Conservation (phyloP, 2,113 vertebrate genomes). For the Lophochroa leadbeateri region DNA sequence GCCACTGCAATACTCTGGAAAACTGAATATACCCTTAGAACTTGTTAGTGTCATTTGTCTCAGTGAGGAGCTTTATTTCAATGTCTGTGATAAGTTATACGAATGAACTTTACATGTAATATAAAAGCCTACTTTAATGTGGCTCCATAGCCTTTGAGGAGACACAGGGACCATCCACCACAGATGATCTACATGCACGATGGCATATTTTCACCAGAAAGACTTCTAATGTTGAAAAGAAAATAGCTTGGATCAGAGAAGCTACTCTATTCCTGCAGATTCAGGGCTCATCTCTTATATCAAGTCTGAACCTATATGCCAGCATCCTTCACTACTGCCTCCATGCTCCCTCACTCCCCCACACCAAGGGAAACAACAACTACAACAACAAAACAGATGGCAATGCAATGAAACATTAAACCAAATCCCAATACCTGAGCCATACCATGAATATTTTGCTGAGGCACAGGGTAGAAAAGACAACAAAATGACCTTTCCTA, state of each 20-base stretch:
- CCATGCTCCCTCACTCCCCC: neutral
- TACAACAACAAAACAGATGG: constrained; percentile 30
- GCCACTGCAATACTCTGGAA: neutral
- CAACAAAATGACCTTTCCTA: constrained; percentile 16
- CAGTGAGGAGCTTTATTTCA: neutral
- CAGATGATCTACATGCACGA: neutral
- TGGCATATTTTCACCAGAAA: constrained; percentile 14
- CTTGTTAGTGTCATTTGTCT: neutral
- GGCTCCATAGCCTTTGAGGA: constrained; percentile 23
- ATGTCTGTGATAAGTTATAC: neutral
- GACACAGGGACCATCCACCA: neutral
- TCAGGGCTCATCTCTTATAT: neutral
- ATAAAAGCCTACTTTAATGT: constrained; percentile 46
- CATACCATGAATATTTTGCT: constrained; percentile 33
- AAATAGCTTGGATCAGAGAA: constrained; percentile 12
- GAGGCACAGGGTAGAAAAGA: constrained; percentile 12
- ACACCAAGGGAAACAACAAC: neutral
- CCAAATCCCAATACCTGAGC: neutral
- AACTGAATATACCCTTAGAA: neutral
- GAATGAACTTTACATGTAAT: neutral
- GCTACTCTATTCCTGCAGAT: neutral
- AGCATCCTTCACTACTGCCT: neutral
- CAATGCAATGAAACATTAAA: constrained; percentile 51
- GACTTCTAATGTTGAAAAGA: neutral
- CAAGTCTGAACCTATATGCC: neutral